Conservation (phyloP, 1,140 invertebrate genomes). For the Cotesia vestalis region DNA sequence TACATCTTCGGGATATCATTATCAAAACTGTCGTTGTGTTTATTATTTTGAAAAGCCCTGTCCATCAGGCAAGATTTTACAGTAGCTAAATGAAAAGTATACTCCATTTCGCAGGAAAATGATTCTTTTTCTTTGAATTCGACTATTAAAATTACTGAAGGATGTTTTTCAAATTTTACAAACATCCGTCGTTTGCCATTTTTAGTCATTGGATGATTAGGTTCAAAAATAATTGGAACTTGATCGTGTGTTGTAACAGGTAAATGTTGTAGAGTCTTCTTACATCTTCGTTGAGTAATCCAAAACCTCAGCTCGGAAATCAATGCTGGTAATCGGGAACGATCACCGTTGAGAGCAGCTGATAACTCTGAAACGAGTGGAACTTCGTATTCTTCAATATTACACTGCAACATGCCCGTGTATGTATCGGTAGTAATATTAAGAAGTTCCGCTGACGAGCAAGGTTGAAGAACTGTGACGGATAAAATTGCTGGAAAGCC, state of each 20-base stretch:
- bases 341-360: slow-evolving; percentile 80
- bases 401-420: slow-evolving; percentile 88
- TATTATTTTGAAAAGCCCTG: slow-evolving; percentile 68
- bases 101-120: slow-evolving; percentile 83
- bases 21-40: slow-evolving; percentile 76
- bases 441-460: slow-evolving; percentile 88
- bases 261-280: slow-evolving; percentile 93
- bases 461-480: slow-evolving; percentile 87
- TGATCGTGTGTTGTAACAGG: slow-evolving; percentile 87
- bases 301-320: slow-evolving; percentile 86
- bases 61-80: slow-evolving; percentile 85
- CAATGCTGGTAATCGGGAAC: slow-evolving; percentile 72
- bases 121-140: slow-evolving; percentile 84
- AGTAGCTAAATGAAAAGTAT: slow-evolving; percentile 85
- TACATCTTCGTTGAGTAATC: slow-evolving; percentile 89
- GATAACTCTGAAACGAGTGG: slow-evolving; percentile 85
- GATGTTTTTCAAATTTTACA: slow-evolving; percentile 87
- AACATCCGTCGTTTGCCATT: slow-evolving; percentile 83
- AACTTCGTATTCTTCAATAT: slow-evolving; percentile 89
- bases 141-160: slow-evolving; percentile 86
- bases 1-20: slow-evolving; percentile 82
- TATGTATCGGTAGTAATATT: slow-evolving; percentile 93
- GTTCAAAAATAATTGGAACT: slow-evolving; percentile 80
- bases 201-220: slow-evolving; percentile 81
- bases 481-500: slow-evolving; percentile 91